A percentile compares a stretch with the other conserved stretches of the same genome.
phyloP scores from a whole-genome alignment of 1,140 invertebrate species.

The Pseudomyrmex dendroicus region DNA sequence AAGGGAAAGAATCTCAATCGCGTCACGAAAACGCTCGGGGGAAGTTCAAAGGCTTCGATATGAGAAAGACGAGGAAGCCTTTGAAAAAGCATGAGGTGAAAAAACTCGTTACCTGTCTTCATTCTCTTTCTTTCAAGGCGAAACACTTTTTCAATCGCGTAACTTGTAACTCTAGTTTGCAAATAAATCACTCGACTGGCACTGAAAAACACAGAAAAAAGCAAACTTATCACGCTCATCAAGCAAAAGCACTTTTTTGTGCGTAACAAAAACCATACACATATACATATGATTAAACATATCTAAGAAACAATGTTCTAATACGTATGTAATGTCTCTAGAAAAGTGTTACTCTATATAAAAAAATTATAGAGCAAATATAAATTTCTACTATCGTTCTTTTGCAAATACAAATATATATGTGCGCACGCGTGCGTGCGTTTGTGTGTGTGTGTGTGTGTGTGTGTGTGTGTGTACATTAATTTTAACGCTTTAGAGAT shows the following conservation, averaged over 20 bases:
- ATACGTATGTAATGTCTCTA: too few relatives aligned
- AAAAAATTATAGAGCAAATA: too few relatives aligned
- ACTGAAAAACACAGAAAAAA: not conserved
- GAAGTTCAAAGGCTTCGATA: slow-evolving; percentile 67
- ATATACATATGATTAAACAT: not conserved
- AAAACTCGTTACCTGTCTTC: slow-evolving; percentile 56
- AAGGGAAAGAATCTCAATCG: slow-evolving; percentile 55
- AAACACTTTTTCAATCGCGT: slow-evolving; percentile 25
- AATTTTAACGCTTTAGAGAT: too few relatives aligned
- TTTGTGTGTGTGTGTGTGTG: too few relatives aligned
- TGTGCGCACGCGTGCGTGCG: too few relatives aligned
- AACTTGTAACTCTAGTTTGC: slow-evolving; percentile 49
- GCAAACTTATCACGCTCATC: not conserved
- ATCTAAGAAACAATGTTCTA: too few relatives aligned
- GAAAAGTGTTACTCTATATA: too few relatives aligned
- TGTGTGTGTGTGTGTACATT: too few relatives aligned
- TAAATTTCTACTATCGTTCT: too few relatives aligned
- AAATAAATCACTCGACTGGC: slow-evolving; percentile 33
- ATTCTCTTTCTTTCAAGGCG: not conserved
- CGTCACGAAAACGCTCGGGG: slow-evolving; percentile 30
- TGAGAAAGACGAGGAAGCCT: slow-evolving; percentile 65
- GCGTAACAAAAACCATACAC: not conserved
- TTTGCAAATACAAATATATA: too few relatives aligned
- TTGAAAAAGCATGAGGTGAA: slow-evolving; percentile 64
- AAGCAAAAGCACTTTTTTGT: slow-evolving; percentile 2